Evolutionary conservation across 2,797 vertebrate genomes (phyloP), one percentile per base, ranked within the genome.

Genomic region (Ctenosaura bakeri): DNA sequence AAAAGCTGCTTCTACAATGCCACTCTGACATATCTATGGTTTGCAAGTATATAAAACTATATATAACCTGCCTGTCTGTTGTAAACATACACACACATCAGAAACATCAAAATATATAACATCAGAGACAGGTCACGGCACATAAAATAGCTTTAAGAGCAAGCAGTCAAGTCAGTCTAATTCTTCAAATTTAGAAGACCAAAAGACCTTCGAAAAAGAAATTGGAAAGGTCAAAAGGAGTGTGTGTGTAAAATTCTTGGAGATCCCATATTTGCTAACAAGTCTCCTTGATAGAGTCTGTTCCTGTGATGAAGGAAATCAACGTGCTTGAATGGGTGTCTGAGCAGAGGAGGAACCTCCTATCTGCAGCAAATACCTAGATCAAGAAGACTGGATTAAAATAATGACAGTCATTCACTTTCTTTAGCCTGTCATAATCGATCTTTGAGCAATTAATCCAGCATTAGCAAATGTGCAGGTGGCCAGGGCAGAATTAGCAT

Each of bases 401-500:
- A 35, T 91, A 85, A 88, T 83, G 29, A 77, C 81, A 92, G 3
- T 79, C 92, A 91, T 46, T 86, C 62, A 62, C 84, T 86, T 83
- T 9, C 46, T 2, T 2, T 77, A 91, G 71, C 79, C 42, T 66
- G 56, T 90, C 62, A 46, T 69, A 85, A 88, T 46, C 76, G 42
- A 87, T 79, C 59, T 90, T 94, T 87, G 91, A 42, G 13, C 88
- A 89, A n/a, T 88, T 91, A 94, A 92, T 29, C 90, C 86, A 82
- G 89, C 91, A 52, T 79, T 29, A 87, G 91, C 76, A 90, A 93
- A 92, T 4, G 64, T 22, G 78, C 94, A 94, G 94, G 93, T 90
- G 94, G 91, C 86, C 38, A 10, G 89, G n/a, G 87, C 93, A 95
- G 90, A 91, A 94, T 92, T 78, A 93, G 90, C 93, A 93, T 91